phyloP scores from a whole-genome alignment of 2,113 vertebrate species.

The Leptocoma aspasia region DNA sequence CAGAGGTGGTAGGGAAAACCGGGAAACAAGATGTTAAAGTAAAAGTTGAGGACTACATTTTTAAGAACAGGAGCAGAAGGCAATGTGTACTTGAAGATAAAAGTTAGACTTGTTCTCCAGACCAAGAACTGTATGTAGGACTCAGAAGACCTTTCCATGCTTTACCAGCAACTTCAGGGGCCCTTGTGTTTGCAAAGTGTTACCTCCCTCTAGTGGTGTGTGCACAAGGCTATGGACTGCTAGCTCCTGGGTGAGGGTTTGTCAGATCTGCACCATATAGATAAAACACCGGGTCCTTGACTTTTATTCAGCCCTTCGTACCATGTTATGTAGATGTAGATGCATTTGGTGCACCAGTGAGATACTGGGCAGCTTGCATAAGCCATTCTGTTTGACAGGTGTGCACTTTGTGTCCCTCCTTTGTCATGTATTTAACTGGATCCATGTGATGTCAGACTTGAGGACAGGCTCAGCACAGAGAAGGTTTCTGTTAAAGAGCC shows the following conservation, averaged over 20 bases:
- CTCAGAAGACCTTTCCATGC: background rate
- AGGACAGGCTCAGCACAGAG: background rate
- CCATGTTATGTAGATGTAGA: background rate
- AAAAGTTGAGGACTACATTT: background rate
- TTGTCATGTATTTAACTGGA: background rate
- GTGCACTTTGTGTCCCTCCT: background rate
- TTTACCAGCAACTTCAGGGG: background rate
- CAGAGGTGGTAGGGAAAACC: background rate
- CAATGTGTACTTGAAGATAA: background rate
- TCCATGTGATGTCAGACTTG: rapidly evolving
- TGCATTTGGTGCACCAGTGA: background rate
- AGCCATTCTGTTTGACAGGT: background rate
- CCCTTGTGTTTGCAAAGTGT: background rate
- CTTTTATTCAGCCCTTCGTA: background rate
- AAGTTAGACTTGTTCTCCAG: background rate
- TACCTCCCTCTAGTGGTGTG: constrained; percentile 44
- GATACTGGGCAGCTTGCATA: background rate
- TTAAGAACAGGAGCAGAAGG: background rate
- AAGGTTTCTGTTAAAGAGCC: background rate
- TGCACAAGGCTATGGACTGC: background rate
- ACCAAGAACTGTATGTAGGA: background rate
- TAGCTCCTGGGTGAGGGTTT: background rate
- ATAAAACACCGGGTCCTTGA: background rate
- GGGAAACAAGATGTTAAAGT: background rate
- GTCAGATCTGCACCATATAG: background rate